Percentiles rank a stretch among this genome's conserved stretches.
Evolutionary conservation across 2,797 vertebrate genomes (phyloP).

Genomic region (Pseudochirops corinnae): DNA sequence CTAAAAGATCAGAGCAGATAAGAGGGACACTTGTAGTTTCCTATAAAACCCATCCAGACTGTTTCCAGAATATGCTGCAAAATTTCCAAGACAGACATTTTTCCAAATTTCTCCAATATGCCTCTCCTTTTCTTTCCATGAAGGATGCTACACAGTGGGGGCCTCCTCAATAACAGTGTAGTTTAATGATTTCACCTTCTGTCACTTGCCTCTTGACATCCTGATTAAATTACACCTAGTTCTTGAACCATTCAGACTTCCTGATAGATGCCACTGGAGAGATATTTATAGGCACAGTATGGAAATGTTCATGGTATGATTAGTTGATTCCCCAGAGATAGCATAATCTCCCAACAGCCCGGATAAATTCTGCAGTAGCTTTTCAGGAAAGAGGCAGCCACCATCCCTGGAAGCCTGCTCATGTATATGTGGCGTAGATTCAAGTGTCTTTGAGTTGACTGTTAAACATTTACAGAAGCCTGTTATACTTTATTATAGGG

Average conservation of each 20-base stretch:
- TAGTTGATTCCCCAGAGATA: slow-evolving; percentile 57
- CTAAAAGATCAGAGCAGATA: not conserved
- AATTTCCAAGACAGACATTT: not conserved
- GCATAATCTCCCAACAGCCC: slow-evolving; percentile 20
- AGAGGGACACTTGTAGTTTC: not conserved
- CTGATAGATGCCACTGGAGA: slow-evolving; percentile 37
- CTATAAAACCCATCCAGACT: not conserved
- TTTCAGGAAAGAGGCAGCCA: rapidly evolving
- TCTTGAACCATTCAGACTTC: slow-evolving; percentile 57
- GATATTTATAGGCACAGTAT: slow-evolving; percentile 60
- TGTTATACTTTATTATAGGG: rapidly evolving
- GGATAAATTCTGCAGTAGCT: not conserved
- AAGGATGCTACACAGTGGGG: not conserved
- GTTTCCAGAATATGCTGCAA: not conserved
- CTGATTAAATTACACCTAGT: slow-evolving; percentile 60
- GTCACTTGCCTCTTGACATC: slow-evolving; percentile 18
- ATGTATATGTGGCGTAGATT: not conserved
- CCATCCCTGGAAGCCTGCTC: not conserved
- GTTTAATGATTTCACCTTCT: not conserved
- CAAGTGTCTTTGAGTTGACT: slow-evolving; percentile 22
- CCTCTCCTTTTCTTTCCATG: not conserved
- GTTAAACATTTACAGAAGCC: not conserved
- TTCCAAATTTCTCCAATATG: not conserved
- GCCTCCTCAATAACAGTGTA: not conserved
- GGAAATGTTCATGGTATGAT: slow-evolving; percentile 29